Conservation (phyloP, 2,113 vertebrate genomes). For the Gambusia affinis region DNA sequence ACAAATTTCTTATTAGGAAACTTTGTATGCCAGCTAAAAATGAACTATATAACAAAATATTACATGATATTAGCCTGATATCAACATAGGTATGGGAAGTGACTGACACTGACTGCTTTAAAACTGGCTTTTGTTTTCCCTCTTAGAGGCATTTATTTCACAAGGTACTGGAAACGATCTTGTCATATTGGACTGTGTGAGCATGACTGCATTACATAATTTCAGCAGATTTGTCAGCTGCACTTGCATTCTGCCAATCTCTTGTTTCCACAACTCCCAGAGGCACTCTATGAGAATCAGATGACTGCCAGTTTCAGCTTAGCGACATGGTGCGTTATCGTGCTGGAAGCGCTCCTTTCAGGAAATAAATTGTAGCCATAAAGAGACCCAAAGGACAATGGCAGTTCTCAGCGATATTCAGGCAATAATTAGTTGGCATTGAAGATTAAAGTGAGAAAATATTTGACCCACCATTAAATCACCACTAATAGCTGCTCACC, state of each 20-base stretch:
- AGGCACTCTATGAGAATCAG: not conserved
- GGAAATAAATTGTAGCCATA: not conserved
- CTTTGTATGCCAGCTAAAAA: not conserved
- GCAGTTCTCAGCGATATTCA: constrained; percentile 8
- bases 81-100: not conserved
- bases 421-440: constrained; percentile 8
- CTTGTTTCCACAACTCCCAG: not conserved
- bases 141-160: constrained; percentile 5
- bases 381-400: constrained; percentile 1
- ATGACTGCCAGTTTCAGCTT: not conserved
- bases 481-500: not conserved
- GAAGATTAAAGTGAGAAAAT: not conserved
- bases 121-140: not conserved
- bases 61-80: not conserved
- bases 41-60: not conserved
- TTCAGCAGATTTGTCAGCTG: constrained; percentile 6
- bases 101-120: not conserved
- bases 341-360: not conserved
- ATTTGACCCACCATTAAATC: not conserved
- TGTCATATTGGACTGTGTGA: not conserved
- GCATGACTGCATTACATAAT: not conserved
- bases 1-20: not conserved
- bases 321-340: not conserved
- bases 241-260: constrained; percentile 11
- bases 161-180: constrained; percentile 11